phyloP scores from a whole-genome alignment of 1,140 invertebrate genomes.

The Cherax quadricarinatus region DNA sequence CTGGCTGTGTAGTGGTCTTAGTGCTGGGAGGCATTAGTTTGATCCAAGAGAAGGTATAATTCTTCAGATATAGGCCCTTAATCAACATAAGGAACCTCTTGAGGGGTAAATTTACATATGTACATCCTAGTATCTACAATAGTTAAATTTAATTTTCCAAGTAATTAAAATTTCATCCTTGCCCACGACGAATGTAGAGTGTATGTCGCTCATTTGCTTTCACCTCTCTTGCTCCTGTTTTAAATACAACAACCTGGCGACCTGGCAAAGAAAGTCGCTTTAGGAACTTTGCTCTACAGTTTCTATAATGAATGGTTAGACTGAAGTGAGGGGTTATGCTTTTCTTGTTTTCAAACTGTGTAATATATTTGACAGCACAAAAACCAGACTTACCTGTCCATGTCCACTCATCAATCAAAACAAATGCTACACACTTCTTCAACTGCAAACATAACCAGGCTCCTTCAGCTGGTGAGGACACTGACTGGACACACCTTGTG shows the following conservation, averaged over 20 bases:
- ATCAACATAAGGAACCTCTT: no score
- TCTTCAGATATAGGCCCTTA: no score
- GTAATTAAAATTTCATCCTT: neutral
- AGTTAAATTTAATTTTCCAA: no score
- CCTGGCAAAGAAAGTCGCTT: constrained; percentile 2
- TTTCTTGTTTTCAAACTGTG: neutral
- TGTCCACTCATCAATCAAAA: constrained; percentile 28
- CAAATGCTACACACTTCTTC: constrained; percentile 22
- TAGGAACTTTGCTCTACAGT: neutral
- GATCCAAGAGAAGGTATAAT: no score
- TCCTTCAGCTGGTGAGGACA: constrained; percentile 42
- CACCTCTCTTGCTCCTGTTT: neutral
- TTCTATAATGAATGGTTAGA: no score
- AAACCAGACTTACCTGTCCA: constrained; percentile 36
- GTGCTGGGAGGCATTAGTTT: no score
- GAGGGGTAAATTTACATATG: no score
- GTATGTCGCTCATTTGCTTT: constrained; percentile 17
- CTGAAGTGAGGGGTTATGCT: neutral
- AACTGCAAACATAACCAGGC: constrained; percentile 48
- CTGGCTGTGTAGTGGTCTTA: no score
- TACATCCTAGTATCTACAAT: neutral
- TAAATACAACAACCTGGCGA: constrained; percentile 40
- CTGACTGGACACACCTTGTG: constrained; percentile 12
- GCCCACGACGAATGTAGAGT: constrained; percentile 42
- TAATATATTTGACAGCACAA: neutral